Evolutionary conservation across 2,113 vertebrate genomes (phyloP).

Genomic region (Callionymus lyra): DNA sequence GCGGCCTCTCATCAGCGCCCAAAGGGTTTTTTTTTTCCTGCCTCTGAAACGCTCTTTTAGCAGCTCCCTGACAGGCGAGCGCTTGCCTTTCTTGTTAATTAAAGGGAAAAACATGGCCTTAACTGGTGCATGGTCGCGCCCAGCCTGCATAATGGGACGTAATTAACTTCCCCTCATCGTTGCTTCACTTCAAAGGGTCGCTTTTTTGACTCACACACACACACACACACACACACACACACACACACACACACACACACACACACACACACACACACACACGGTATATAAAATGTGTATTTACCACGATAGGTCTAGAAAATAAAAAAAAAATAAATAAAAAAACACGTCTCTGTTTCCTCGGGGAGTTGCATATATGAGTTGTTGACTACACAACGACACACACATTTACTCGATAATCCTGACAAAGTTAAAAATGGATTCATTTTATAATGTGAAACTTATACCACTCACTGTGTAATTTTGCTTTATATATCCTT

Average conservation of each 20-base stretch:
- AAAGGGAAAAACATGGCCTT: constrained; percentile 87
- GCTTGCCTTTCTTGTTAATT: constrained; percentile 91
- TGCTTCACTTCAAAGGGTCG: constrained; percentile 83
- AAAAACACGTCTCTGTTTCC: constrained; percentile 38
- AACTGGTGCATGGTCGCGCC: constrained; percentile 78
- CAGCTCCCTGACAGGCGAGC: constrained; percentile 72
- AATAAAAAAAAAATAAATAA: no score
- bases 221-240: constrained; percentile 19
- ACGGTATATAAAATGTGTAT: constrained; percentile 26
- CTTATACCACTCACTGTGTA: no score
- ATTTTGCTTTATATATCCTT: no score
- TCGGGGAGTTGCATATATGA: constrained; percentile 39
- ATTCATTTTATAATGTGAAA: no score
- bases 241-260: constrained; percentile 16
- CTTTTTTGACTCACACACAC: constrained; percentile 36
- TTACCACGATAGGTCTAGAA: constrained; percentile 38
- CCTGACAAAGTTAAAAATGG: no score
- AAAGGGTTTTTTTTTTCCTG: constrained; percentile 66
- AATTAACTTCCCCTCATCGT: constrained; percentile 98
- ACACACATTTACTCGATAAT: no score
- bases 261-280: constrained; percentile 9
- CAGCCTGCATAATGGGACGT: constrained; percentile 82
- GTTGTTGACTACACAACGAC: no score
- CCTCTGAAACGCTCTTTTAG: constrained; percentile 69
- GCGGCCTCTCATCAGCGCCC: constrained; percentile 59